Evolutionary conservation across 2,888 invertebrate genomes (phyloP).

Genomic region (Nephrotoma flavescens): DNA sequence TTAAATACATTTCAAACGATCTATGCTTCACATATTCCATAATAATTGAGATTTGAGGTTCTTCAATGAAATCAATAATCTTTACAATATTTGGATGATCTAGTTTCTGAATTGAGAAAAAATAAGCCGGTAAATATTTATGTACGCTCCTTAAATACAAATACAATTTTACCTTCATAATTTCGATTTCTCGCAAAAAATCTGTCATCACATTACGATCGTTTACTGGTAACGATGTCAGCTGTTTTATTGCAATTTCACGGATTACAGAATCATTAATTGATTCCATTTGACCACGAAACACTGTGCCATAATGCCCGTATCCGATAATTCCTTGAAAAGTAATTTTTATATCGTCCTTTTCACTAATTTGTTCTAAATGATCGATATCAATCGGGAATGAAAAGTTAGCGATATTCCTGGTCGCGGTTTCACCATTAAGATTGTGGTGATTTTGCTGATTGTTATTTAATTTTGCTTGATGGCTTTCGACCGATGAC

Average conservation of each 20-base stretch:
- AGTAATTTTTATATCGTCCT: constrained; percentile 22
- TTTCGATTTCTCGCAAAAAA: constrained; percentile 71
- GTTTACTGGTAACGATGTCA: constrained; percentile 38
- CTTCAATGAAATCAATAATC: constrained; percentile 66
- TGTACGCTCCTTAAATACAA: neutral
- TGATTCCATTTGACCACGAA: constrained; percentile 54
- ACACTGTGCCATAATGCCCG: constrained; percentile 82
- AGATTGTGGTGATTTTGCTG: neutral
- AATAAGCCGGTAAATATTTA: constrained; percentile 6
- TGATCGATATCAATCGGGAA: neutral
- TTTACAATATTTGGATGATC: constrained; percentile 79
- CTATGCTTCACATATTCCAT: constrained; percentile 83
- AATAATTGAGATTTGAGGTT: constrained; percentile 63
- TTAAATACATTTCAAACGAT: constrained; percentile 66
- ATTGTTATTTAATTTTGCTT: neutral
- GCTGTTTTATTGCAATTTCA: constrained; percentile 52
- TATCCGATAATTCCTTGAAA: constrained; percentile 30
- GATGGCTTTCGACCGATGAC: neutral
- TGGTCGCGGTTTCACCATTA: neutral
- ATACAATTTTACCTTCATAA: constrained; percentile 55
- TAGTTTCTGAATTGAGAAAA: constrained; percentile 40
- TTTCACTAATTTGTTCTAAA: neutral
- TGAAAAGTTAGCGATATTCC: neutral
- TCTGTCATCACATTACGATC: constrained; percentile 40
- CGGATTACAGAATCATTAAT: constrained; percentile 35